Conservation (phyloP, 92 coral and sea anemone species). For the Galaxea fascicularis region DNA sequence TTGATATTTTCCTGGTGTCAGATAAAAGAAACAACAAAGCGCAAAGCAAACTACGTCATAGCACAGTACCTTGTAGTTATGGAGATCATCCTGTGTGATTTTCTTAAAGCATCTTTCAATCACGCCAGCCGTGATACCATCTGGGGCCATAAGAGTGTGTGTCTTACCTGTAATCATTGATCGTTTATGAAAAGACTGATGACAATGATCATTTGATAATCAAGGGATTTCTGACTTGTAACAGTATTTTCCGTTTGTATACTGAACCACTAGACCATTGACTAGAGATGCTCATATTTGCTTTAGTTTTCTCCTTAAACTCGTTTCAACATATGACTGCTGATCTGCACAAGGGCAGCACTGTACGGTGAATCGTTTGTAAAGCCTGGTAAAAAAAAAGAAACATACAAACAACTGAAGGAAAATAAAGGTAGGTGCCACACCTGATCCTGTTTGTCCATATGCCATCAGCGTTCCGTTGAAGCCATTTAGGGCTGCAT, state of each 20-base stretch:
- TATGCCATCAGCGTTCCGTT: conserved; percentile 98
- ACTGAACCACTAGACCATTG: too few relatives aligned
- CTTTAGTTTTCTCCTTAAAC: too few relatives aligned
- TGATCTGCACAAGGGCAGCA: too few relatives aligned
- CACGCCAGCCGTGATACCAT: conserved; percentile 92
- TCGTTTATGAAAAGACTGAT: not conserved
- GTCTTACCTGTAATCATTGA: conserved; percentile 79
- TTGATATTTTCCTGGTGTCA: too few relatives aligned
- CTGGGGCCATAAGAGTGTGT: conserved; percentile 96
- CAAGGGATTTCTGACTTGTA: too few relatives aligned
- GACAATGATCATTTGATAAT: too few relatives aligned
- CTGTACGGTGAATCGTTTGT: too few relatives aligned
- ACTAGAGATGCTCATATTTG: too few relatives aligned
- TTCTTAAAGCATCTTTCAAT: conserved; percentile 91
- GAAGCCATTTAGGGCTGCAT: conserved; percentile 95
- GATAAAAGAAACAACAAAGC: too few relatives aligned
- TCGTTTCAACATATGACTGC: too few relatives aligned
- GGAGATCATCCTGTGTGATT: conserved; percentile 82
- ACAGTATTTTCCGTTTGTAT: too few relatives aligned
- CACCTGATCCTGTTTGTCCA: conserved; percentile 98
- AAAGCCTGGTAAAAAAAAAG: too few relatives aligned
- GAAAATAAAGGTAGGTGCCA: not conserved
- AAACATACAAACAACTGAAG: not conserved
- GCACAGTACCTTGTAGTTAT: conserved; percentile 81
- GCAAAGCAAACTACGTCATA: not conserved